phyloP scores from a whole-genome alignment of 2,797 vertebrate genomes.

The Nyctibius grandis region DNA sequence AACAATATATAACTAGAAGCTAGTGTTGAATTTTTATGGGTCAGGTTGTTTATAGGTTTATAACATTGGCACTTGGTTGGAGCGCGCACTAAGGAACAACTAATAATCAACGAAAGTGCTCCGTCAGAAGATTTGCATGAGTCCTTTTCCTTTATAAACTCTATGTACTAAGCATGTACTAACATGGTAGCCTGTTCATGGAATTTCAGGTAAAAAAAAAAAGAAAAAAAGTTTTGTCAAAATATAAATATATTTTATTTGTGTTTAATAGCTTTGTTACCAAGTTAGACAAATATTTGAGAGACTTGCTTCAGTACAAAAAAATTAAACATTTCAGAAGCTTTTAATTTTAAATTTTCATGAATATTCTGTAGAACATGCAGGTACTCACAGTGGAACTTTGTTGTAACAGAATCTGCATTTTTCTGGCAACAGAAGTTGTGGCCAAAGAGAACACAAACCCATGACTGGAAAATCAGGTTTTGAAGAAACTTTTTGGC shows the following conservation, averaged over 20 bases:
- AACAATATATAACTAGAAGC: constrained; percentile 24
- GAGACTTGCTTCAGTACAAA: neutral
- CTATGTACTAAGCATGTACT: neutral
- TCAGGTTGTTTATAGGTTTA: constrained; percentile 6
- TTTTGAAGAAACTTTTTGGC: neutral
- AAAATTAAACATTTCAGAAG: neutral
- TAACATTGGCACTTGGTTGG: neutral
- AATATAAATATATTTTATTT: neutral
- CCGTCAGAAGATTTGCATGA: neutral
- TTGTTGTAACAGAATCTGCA: neutral
- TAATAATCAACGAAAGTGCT: neutral
- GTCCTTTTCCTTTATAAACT: neutral
- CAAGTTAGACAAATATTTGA: neutral
- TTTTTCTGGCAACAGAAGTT: neutral
- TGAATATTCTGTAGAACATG: neutral
- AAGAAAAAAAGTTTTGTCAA: neutral
- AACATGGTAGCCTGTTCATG: neutral
- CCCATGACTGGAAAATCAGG: neutral
- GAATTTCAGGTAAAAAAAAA: neutral
- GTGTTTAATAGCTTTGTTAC: neutral
- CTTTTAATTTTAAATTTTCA: neutral
- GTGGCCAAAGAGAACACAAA: neutral
- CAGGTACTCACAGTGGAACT: neutral
- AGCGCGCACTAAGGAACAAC: neutral
- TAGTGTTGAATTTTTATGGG: constrained; percentile 36